phyloP scores from a whole-genome alignment of 2,888 invertebrate genomes.

The Deilephila porcellus region DNA sequence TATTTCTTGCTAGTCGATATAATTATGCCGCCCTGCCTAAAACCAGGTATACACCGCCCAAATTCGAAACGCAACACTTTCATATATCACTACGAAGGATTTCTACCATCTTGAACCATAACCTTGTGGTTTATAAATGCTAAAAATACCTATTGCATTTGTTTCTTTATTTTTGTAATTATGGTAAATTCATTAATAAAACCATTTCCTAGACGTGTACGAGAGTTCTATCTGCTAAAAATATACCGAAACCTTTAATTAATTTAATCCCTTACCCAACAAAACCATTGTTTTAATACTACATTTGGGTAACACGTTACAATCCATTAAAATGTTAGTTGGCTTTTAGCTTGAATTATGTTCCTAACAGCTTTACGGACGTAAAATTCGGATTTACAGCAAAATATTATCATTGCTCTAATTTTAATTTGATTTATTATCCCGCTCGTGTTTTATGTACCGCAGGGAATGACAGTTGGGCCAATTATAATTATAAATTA shows the following conservation, averaged over 20 bases:
- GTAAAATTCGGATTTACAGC: conserved; percentile 11
- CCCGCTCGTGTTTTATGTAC: conserved; percentile 1
- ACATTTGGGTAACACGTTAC: conserved; percentile 5
- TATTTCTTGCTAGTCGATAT: too few species aligned
- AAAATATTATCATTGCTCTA: conserved; percentile 17
- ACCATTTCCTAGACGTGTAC: too few species aligned
- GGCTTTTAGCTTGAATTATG: conserved; percentile 24
- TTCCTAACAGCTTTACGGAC: conserved; percentile 17
- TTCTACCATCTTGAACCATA: too few species aligned
- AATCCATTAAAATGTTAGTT: conserved; percentile 19
- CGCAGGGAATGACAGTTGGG: conserved; percentile 1
- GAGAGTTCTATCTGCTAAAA: background rate
- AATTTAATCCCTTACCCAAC: background rate
- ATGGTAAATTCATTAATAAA: too few species aligned
- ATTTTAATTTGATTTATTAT: conserved; percentile 21
- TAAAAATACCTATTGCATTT: too few species aligned
- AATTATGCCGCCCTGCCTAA: too few species aligned
- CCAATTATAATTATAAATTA: conserved; percentile 21
- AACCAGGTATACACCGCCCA: too few species aligned
- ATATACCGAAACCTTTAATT: background rate
- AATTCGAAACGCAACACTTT: too few species aligned
- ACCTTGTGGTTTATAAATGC: too few species aligned
- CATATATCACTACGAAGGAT: too few species aligned
- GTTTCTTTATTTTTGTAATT: too few species aligned
- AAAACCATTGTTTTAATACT: background rate